These are phyloP conservation scores for Paratilapia polleni DNA, from an alignment of 2,113 vertebrate genomes.

Conservation along the genomic window DNA sequence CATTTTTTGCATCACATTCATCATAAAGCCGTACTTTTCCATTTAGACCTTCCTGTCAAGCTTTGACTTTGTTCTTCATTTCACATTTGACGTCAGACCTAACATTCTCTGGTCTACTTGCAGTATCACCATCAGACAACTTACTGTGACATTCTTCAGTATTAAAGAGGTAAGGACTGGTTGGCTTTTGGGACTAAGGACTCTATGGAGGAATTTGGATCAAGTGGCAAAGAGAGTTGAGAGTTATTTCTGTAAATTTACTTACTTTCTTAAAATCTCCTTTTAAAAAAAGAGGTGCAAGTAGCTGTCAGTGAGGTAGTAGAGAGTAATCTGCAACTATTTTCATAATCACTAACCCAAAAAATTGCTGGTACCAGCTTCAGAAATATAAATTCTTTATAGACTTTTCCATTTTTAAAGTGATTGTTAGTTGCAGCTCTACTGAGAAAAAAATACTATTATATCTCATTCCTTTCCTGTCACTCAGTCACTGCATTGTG, in stretches of 20 bases:
- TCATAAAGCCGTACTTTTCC: neutral
- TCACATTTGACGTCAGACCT: neutral
- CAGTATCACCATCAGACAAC: conserved; percentile 36
- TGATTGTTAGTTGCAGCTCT: neutral
- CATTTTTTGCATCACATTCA: conserved; percentile 2
- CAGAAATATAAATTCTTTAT: neutral
- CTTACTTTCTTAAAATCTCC: neutral
- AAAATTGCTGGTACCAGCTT: neutral
- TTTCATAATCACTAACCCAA: too few species aligned
- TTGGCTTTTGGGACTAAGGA: neutral
- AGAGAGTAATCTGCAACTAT: too few species aligned
- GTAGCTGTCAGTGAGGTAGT: too few species aligned
- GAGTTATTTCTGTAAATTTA: neutral
- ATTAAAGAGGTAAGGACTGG: neutral
- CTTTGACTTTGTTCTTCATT: conserved; percentile 3
- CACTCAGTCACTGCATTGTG: conserved; percentile 15
- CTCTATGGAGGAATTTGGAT: conserved; percentile 15
- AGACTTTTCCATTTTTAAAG: neutral
- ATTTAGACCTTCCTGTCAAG: neutral
- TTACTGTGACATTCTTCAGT: conserved; percentile 47
- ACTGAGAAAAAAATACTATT: neutral
- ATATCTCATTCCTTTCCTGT: conserved; percentile 5
- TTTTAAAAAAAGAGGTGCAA: neutral
- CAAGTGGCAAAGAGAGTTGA: neutral
- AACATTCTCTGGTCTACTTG: conserved; percentile 51